Evolutionary conservation across 2,797 vertebrate genomes (phyloP).

Genomic region (Diplodus sargus): DNA sequence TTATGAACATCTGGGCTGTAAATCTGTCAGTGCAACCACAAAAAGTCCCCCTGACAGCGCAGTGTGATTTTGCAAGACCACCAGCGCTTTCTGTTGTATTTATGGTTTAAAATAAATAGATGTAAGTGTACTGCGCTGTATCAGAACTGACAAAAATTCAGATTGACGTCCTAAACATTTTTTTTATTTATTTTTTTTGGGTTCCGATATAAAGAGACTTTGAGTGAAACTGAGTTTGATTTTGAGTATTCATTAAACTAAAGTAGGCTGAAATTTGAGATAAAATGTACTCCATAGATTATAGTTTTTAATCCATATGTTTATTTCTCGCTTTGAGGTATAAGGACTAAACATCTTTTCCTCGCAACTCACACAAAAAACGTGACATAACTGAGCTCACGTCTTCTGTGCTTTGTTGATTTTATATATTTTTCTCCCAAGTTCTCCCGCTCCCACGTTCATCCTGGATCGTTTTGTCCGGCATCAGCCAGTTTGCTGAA

Average conservation of each 20-base stretch:
- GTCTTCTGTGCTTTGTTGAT: constrained; percentile 21
- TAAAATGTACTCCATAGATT: background rate
- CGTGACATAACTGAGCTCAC: background rate
- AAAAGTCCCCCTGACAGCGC: constrained; percentile 66
- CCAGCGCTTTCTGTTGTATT: constrained; percentile 64
- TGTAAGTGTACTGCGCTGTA: constrained; percentile 13
- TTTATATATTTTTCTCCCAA: constrained; percentile 34
- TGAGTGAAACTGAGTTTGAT: background rate
- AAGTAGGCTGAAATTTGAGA: background rate
- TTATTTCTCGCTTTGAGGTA: constrained; percentile 6
- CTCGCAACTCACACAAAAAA: constrained; percentile 15
- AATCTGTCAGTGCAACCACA: constrained; percentile 74
- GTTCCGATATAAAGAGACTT: constrained; percentile 17
- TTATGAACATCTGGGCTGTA: constrained; percentile 73
- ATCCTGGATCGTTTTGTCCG: constrained; percentile 43
- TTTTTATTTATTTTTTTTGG: constrained; percentile 6
- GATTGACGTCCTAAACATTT: constrained; percentile 23
- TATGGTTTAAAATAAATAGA: constrained; percentile 70
- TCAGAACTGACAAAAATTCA: constrained; percentile 35
- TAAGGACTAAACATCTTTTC: constrained; percentile 16
- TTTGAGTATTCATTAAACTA: background rate
- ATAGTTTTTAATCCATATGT: background rate
- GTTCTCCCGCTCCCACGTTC: constrained; percentile 37
- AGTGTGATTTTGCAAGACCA: constrained; percentile 68
- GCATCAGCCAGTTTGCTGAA: constrained; percentile 50